These are phyloP conservation scores for Pegoplata infirma DNA, from an alignment of 2,888 invertebrate genomes.

Conservation along the genomic window DNA sequence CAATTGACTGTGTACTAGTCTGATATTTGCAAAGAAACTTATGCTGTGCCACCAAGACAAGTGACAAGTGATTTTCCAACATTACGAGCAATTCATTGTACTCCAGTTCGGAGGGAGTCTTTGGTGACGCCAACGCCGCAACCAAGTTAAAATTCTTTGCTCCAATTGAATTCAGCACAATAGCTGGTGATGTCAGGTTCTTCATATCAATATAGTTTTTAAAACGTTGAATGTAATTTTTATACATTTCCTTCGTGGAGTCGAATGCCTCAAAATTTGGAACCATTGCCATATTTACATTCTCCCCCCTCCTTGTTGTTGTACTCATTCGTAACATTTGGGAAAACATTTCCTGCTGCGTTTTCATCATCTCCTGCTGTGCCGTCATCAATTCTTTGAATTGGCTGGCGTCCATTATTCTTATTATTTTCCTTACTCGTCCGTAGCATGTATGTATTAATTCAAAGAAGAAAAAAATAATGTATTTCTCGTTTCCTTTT, in stretches of 20 bases:
- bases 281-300: background rate
- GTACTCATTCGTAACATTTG: too few species aligned
- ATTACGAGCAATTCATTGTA: slow-evolving; percentile 30
- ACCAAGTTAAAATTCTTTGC: slow-evolving; percentile 17
- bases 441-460: too few species aligned
- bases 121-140: slow-evolving; percentile 25
- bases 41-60: slow-evolving; percentile 31
- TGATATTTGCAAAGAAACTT: slow-evolving; percentile 34
- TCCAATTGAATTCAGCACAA: slow-evolving; percentile 39
- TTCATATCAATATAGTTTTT: slow-evolving; percentile 38
- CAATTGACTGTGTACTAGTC: slow-evolving; percentile 21
- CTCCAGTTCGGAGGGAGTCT: slow-evolving; percentile 3
- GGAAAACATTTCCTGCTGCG: too few species aligned
- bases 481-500: too few species aligned
- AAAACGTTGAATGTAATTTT: slow-evolving; percentile 30
- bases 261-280: slow-evolving; percentile 37
- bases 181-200: too few species aligned
- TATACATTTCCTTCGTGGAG: slow-evolving; percentile 18
- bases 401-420: too few species aligned
- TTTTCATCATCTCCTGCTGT: too few species aligned
- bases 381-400: too few species aligned
- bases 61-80: slow-evolving; percentile 22
- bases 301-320: too few species aligned
- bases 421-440: too few species aligned
- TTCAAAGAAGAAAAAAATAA: too few species aligned